Base-by-base conservation (phyloP, 2,888 invertebrate genomes). In the Opisthograptis luteolata region DNA sequence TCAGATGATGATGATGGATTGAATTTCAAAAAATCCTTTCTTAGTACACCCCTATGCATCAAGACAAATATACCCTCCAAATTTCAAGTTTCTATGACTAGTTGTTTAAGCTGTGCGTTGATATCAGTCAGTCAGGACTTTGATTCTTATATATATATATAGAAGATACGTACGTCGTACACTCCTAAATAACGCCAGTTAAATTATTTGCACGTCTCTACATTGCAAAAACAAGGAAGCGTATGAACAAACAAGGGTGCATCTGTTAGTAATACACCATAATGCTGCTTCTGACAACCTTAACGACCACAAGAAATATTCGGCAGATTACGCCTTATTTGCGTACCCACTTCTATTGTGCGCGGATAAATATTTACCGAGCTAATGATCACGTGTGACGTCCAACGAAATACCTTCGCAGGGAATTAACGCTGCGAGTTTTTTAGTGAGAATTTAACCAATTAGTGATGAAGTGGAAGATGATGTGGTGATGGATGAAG, bases 281-380 rank as follows among this genome's bases (percentile, higher is more conserved):
- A 43, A 17, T 34, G 25, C 25, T 37, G 20, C 43, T 27, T 35
- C 44, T 34, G 44, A 24, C 39, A 40, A 44, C 39, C 17, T 44
- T 37, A 40, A 44, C 40, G 20, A 50, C 39, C 39, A 40, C 32
- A 22, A 25, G 30, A 37, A 36, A 49, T 39, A 27, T 25, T 27
- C 39, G 32, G 32, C 27, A 43, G 10, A 43, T 50, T 50, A 50
- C 44, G 50, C 27, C 10, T 42, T 49, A 43, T 50, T 50, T 50
- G 44, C 40, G 30, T 31, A 37, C 41, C 48, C 25, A 49, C 44
- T 40, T 39, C 41, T 42, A 47, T 48, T 49, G 15, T 49, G 49
- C 36, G 22, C 12, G 8, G 13, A 9, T 28, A 49, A 49, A 49
- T 49, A 49, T 49, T 43, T 37, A 36, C 36, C 22, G 8, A 27